Conservation (phyloP, 1,140 invertebrate genomes). For the Aplysia californica region DNA sequence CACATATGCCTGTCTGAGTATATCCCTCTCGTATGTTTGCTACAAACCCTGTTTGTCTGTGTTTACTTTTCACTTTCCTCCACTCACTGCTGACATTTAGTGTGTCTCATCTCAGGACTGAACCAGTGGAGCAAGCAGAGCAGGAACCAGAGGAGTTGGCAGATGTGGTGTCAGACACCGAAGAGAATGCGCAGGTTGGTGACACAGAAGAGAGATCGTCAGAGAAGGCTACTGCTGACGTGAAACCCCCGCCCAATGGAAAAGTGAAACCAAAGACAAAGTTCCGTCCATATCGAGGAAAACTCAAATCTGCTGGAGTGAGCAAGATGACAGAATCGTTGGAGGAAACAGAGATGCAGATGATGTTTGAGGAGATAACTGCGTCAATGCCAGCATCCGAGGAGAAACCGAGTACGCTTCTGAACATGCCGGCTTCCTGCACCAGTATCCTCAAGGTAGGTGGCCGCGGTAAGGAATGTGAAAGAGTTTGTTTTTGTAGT, state of each 20-base stretch:
- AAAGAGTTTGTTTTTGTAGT: not conserved
- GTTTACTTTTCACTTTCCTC: no score
- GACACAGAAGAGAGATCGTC: not conserved
- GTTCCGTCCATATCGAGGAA: conserved; percentile 58
- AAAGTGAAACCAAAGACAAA: conserved; percentile 33
- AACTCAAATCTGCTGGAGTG: conserved; percentile 49
- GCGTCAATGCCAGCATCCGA: conserved; percentile 31
- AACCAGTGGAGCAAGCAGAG: not conserved
- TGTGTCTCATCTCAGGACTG: no score
- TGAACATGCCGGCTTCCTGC: conserved; percentile 61
- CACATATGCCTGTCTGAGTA: no score
- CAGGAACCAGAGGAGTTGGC: conserved; percentile 9
- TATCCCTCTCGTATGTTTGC: no score
- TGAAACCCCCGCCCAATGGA: no score
- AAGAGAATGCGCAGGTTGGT: not conserved
- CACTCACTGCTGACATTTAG: no score
- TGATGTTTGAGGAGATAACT: conserved; percentile 43
- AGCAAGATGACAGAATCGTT: conserved; percentile 57
- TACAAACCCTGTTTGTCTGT: no score
- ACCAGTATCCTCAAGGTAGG: conserved; percentile 61
- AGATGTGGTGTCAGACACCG: not conserved
- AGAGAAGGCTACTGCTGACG: not conserved
- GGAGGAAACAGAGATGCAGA: conserved; percentile 59
- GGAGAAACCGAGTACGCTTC: conserved; percentile 37
- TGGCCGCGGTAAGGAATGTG: no score